Base-by-base conservation (phyloP, 2,888 invertebrate genomes). In the Abrostola triplasia region DNA sequence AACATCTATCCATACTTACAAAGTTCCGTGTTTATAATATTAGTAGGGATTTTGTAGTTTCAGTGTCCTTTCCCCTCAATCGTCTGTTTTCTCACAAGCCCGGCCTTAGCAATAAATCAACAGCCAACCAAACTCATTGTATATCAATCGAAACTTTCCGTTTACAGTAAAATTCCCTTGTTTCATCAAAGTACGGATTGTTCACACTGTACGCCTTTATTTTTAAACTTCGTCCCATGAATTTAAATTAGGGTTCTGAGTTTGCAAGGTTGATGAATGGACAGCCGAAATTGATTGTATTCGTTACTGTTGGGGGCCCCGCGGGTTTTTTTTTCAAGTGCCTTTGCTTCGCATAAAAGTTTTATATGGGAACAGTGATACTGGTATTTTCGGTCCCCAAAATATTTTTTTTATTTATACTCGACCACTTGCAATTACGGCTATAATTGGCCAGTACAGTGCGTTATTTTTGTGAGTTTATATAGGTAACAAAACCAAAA, bases 161-260 rank as follows among this genome's bases (percentile, higher is more conserved):
- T 61, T 70, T 67, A 59, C 63, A 66, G 67, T 63, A 76, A 76
- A 72, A 76, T 49, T 60, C 44, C 56, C 52, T 70, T 70, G 60
- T 70, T 74, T 70, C 56, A 71, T 66, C 58, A 12, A 50, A 61
- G 61, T 42, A 64, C 63, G 24, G 49, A 13, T 58, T 53, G 56
- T 61, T 59, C 59, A 74, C 63, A 64, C 59, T 48, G 35, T 64
- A 62, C 58, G 42, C 64, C 50, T 72, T 74, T 68, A 75, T 71
- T 74, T 74, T 74, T 65, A 65, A 74, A 71, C 64, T 71, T 71
- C 44, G n/a, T 44, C 41, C 62, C 48, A 65, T 74, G 74, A 71
- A 75, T 74, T 74, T 71, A 75, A 71, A 74, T 75, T 53, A 71
- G 58, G 60, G 62, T 61, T 6, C 7, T 11, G 59, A 69, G 62